These are phyloP conservation scores for Ellobium chinense DNA, from an alignment of 2,888 invertebrate species.

Conservation along the genomic window DNA sequence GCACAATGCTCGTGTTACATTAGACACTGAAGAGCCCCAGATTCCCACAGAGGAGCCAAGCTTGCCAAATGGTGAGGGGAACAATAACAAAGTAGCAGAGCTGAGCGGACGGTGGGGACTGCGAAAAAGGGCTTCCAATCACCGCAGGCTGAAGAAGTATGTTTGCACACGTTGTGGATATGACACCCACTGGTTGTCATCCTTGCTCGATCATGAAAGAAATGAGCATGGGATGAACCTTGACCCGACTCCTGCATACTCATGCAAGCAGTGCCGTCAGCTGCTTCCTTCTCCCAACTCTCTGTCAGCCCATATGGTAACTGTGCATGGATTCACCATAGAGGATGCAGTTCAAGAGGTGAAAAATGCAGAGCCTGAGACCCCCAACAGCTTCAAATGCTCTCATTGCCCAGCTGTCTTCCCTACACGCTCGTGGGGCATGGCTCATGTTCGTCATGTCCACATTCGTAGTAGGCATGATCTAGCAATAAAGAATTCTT, in stretches of 20 bases:
- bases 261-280: conserved; percentile 70
- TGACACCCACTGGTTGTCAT: conserved; percentile 92
- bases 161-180: conserved; percentile 94
- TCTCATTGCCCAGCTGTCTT: conserved; percentile 73
- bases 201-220: conserved; percentile 94
- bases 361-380: background rate
- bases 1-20: conserved; percentile 76
- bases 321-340: background rate
- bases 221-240: conserved; percentile 79
- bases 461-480: conserved; percentile 66
- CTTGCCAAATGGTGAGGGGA: conserved; percentile 40
- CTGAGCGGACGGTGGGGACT: conserved; percentile 35
- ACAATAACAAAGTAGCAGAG: conserved; percentile 37
- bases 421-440: conserved; percentile 66
- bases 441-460: conserved; percentile 70
- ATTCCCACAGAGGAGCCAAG: conserved; percentile 50
- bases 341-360: conserved; percentile 6
- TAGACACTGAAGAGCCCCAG: conserved; percentile 61
- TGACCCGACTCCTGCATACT: conserved; percentile 56
- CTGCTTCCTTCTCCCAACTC: conserved; percentile 6
- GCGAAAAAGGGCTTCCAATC: conserved; percentile 46
- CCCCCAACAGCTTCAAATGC: conserved; percentile 69
- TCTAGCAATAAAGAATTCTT: conserved; percentile 58
- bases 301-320: conserved; percentile 32
- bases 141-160: conserved; percentile 83